Conservation (phyloP, 2,797 vertebrate species). For the Paramormyrops hopkinsi region DNA sequence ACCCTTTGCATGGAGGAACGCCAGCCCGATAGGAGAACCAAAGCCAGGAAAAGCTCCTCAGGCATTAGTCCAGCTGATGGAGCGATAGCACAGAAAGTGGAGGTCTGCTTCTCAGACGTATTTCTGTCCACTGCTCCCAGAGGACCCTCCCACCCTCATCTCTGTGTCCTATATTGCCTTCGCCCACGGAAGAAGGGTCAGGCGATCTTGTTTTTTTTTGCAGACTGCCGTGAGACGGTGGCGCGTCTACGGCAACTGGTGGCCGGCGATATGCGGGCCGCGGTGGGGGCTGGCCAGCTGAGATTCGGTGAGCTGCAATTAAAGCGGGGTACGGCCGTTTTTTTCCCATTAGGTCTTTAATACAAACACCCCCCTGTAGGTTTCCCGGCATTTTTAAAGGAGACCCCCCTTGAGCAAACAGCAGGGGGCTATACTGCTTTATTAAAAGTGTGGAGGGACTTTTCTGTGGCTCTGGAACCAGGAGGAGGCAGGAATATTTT, state of each 20-base stretch:
- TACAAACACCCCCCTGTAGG: background rate
- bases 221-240: background rate
- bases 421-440: slow-evolving; percentile 1
- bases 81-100: background rate
- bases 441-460: slow-evolving; percentile 23
- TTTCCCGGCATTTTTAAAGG: slow-evolving; percentile 17
- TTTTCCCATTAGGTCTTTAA: slow-evolving; percentile 10
- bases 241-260: background rate
- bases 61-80: background rate
- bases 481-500: background rate
- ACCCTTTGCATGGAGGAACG: background rate
- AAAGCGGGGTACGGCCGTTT: background rate
- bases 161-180: background rate
- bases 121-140: background rate
- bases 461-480: background rate
- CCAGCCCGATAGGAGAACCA: background rate
- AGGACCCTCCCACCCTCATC: background rate
- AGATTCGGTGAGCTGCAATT: background rate
- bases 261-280: background rate
- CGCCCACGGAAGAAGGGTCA: background rate
- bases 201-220: background rate
- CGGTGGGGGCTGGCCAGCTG: background rate
- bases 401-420: slow-evolving; percentile 21
- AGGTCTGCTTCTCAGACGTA: background rate
- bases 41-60: background rate